Evolutionary conservation across 1,140 invertebrate species (phyloP).

Genomic region (Lepidurus couesii): DNA sequence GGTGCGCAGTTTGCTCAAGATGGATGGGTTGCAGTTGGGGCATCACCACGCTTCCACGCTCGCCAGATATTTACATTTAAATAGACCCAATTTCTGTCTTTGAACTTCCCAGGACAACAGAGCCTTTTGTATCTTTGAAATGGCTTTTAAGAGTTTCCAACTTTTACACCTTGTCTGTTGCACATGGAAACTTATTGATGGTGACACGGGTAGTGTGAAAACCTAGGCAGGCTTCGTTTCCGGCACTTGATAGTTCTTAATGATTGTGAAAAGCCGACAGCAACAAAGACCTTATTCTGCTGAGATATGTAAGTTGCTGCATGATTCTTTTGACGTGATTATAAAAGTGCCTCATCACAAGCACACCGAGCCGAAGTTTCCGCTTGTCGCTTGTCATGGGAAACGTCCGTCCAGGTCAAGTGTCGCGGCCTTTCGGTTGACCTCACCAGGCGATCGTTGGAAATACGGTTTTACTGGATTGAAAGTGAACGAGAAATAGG

Average conservation of each 20-base stretch:
- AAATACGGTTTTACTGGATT: not conserved
- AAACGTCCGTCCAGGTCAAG: constrained; percentile 18
- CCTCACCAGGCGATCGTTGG: not conserved
- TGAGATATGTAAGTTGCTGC: not conserved
- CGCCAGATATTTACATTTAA: constrained; percentile 1
- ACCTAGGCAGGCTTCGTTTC: not conserved
- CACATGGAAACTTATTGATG: not conserved
- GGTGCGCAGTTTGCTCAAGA: not conserved
- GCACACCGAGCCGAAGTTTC: not conserved
- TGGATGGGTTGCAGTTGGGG: constrained; percentile 13
- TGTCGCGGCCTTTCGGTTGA: constrained; percentile 1
- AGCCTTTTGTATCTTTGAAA: not conserved
- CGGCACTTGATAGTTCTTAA: constrained; percentile 6
- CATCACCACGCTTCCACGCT: constrained; percentile 6
- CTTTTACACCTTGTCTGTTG: not conserved
- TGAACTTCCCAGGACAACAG: not conserved
- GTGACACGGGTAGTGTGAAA: not conserved
- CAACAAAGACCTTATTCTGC: not conserved
- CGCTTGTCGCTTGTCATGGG: constrained; percentile 20
- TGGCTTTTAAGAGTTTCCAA: not conserved
- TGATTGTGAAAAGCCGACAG: not conserved
- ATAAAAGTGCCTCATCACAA: not conserved
- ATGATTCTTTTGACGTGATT: not conserved
- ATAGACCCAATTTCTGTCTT: not conserved
- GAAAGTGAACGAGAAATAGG: not conserved